These are phyloP conservation scores for Platysteira castanea DNA, from an alignment of 2,113 vertebrate species.

Conservation along the genomic window DNA sequence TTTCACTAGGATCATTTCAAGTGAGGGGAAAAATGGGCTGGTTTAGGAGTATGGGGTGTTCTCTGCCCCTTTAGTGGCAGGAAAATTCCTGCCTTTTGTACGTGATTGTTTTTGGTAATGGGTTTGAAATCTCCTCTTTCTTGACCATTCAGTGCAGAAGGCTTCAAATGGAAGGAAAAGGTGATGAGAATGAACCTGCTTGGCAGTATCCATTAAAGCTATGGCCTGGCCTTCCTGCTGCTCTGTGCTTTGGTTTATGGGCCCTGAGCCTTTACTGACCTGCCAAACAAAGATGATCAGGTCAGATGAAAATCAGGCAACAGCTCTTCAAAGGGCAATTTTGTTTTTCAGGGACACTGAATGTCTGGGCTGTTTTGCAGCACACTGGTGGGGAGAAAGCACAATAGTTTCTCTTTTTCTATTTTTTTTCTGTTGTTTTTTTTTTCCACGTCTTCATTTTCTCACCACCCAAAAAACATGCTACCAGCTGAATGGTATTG, in stretches of 20 bases:
- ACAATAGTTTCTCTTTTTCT: not conserved
- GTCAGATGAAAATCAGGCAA: not conserved
- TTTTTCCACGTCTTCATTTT: not conserved
- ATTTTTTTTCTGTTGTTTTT: not conserved
- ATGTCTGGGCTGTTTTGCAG: not conserved
- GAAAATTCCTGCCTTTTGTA: not conserved
- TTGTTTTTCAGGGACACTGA: not conserved
- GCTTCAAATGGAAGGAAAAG: not conserved
- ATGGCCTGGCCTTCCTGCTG: not conserved
- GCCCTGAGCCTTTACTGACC: not conserved
- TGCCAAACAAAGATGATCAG: not conserved
- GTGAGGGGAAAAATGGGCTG: not conserved
- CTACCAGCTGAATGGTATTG: not conserved
- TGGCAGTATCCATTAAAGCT: not conserved
- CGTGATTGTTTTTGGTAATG: not conserved
- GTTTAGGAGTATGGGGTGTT: not conserved
- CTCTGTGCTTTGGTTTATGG: not conserved
- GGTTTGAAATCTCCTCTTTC: not conserved
- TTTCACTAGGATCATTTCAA: not conserved
- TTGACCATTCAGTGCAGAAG: not conserved
- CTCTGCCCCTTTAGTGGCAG: fast-evolving
- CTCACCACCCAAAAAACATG: not conserved
- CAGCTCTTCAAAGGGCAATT: not conserved
- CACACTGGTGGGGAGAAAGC: not conserved
- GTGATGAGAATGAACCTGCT: not conserved